These are phyloP conservation scores for Heliocidaris erythrogramma DNA, from an alignment of 35 echinoderm and acorn worm species.

Conservation along the genomic window DNA sequence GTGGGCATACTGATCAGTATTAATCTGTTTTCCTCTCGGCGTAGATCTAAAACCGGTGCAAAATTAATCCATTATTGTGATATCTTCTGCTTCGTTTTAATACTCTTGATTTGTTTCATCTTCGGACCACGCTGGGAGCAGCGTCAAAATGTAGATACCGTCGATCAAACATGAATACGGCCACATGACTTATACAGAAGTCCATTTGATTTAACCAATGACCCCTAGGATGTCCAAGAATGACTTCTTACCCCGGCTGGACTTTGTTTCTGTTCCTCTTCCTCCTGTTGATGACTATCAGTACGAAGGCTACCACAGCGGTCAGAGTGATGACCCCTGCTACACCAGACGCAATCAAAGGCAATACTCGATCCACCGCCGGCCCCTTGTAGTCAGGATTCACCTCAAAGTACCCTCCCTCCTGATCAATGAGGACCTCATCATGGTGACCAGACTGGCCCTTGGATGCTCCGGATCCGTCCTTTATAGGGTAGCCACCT, in stretches of 20 bases:
- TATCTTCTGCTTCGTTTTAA: not conserved
- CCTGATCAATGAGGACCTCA: not conserved
- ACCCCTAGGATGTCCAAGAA: not conserved
- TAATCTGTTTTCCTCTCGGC: not conserved
- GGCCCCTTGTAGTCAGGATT: slow-evolving; percentile 34
- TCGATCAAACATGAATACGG: too few relatives aligned
- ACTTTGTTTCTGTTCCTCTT: slow-evolving; percentile 21
- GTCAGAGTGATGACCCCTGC: slow-evolving; percentile 43
- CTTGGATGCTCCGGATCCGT: not conserved
- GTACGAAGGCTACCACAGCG: slow-evolving; percentile 30
- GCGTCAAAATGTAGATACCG: too few relatives aligned
- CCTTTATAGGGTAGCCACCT: slow-evolving; percentile 5
- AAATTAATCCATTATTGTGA: not conserved
- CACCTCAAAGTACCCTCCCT: slow-evolving; percentile 38
- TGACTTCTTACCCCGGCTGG: slow-evolving; percentile 30
- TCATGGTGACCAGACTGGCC: not conserved
- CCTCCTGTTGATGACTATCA: slow-evolving; percentile 27
- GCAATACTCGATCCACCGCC: slow-evolving; percentile 13
- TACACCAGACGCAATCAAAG: slow-evolving; percentile 36
- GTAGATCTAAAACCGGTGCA: not conserved
- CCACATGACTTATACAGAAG: too few relatives aligned
- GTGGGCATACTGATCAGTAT: not conserved
- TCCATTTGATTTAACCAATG: not conserved
- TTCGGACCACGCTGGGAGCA: too few relatives aligned
- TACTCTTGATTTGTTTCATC: too few relatives aligned